Evolutionary conservation across 2,797 vertebrate genomes (phyloP).

Genomic region (Fistularia tabacaria): DNA sequence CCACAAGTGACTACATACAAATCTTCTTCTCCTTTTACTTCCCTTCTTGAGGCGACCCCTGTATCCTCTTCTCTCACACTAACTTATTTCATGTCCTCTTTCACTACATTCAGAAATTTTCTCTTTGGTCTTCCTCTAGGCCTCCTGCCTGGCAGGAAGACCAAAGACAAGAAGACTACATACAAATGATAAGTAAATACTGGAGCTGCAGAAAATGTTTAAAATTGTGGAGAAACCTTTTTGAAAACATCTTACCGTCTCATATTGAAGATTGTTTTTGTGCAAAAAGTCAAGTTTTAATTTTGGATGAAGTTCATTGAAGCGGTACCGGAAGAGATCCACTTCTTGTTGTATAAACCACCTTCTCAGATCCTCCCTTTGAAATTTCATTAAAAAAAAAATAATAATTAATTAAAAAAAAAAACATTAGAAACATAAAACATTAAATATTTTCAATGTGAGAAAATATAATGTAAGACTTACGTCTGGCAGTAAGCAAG

Average conservation of each 20-base stretch:
- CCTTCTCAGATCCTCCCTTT: constrained; percentile 91
- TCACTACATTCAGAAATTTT: no score
- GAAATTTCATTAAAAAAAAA: constrained; percentile 15
- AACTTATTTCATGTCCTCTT: no score
- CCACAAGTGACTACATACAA: no score
- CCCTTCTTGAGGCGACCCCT: no score
- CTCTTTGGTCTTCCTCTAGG: no score
- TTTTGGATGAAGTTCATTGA: constrained; percentile 59
- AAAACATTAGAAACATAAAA: background rate
- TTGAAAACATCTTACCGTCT: constrained; percentile 76
- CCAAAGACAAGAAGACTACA: no score
- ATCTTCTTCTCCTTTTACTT: no score
- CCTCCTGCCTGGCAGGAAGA: no score
- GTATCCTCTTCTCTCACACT: no score
- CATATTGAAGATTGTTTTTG: constrained; percentile 83
- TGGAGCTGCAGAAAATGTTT: background rate
- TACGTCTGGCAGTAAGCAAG: constrained; percentile 98
- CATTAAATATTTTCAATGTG: background rate
- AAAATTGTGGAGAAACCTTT: no score
- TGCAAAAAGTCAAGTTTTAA: constrained; percentile 84
- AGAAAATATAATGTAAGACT: constrained; percentile 48
- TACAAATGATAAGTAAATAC: no score
- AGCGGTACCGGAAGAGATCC: constrained; percentile 90
- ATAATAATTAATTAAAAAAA: constrained; percentile 3
- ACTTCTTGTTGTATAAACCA: constrained; percentile 99